These are phyloP conservation scores for Mormyrus hasselquistii DNA, from an alignment of 2,797 vertebrate genomes.

Conservation along the genomic window DNA sequence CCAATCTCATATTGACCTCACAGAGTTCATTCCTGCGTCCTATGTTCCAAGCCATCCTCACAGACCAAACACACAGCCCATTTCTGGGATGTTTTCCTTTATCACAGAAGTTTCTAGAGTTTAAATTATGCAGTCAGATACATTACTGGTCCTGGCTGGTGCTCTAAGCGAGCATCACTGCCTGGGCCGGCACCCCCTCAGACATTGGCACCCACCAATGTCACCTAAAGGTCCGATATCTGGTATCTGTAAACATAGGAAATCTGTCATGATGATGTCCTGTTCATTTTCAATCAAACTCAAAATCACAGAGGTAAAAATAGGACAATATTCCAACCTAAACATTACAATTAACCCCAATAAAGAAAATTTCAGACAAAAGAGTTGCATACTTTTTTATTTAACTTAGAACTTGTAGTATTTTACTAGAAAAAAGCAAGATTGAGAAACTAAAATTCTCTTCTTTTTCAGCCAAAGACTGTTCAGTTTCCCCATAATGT, in stretches of 20 bases:
- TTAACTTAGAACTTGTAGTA: conserved; percentile 94
- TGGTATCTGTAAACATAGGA: neutral
- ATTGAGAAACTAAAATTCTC: conserved; percentile 74
- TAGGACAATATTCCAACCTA: neutral
- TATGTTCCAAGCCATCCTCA: too few species aligned
- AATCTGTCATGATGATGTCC: neutral
- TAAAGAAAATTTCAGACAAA: conserved; percentile 12
- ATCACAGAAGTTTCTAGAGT: neutral
- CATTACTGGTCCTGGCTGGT: neutral
- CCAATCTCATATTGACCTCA: too few species aligned
- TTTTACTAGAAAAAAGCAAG: conserved; percentile 75
- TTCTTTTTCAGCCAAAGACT: conserved; percentile 76
- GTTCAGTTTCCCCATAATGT: conserved; percentile 70
- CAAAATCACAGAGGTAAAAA: neutral
- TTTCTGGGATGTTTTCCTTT: too few species aligned
- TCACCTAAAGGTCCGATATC: neutral
- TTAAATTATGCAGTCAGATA: neutral
- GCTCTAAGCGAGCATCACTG: neutral
- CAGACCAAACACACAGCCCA: too few species aligned
- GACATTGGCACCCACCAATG: neutral
- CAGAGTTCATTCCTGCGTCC: too few species aligned
- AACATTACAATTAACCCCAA: neutral
- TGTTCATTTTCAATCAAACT: neutral
- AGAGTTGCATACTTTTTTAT: conserved; percentile 84
- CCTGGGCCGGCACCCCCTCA: neutral